These are phyloP conservation scores for Drosophila sucinea DNA, from an alignment of 1,140 invertebrate species.

Conservation along the genomic window DNA sequence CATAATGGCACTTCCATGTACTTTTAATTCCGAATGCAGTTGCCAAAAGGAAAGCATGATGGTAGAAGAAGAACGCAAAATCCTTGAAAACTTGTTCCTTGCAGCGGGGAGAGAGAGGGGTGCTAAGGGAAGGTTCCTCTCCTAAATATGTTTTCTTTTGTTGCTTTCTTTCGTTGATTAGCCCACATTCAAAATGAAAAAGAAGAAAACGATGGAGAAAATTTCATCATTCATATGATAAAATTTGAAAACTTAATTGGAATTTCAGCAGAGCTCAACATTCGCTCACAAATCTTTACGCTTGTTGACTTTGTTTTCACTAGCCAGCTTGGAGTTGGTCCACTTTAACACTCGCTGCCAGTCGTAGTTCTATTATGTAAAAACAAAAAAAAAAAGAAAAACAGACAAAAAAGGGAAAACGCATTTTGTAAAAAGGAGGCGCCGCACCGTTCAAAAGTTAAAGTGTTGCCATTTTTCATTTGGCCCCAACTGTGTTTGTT, in stretches of 20 bases:
- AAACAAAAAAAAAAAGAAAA: conserved; percentile 32
- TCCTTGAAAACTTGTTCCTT: conserved; percentile 40
- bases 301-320: conserved; percentile 39
- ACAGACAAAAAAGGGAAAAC: conserved; percentile 39
- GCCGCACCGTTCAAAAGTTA: conserved; percentile 54
- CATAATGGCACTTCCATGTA: conserved; percentile 54
- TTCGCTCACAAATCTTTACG: conserved; percentile 25
- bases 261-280: conserved; percentile 32
- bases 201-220: conserved; percentile 25
- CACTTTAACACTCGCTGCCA: conserved; percentile 7
- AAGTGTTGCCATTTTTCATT: conserved; percentile 64
- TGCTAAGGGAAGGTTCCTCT: background rate
- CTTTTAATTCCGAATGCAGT: conserved; percentile 42
- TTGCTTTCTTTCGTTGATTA: conserved; percentile 33
- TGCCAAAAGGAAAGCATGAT: conserved; percentile 14
- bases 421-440: conserved; percentile 34
- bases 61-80: conserved; percentile 5
- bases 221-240: conserved; percentile 43
- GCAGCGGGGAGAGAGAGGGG: background rate
- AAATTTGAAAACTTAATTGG: conserved; percentile 61
- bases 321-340: conserved; percentile 29
- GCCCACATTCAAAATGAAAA: conserved; percentile 28
- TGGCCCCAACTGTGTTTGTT: conserved; percentile 40
- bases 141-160: conserved; percentile 19
- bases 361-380: conserved; percentile 24